Evolutionary conservation across 2,113 vertebrate genomes (phyloP).

Genomic region (Procavia capensis): DNA sequence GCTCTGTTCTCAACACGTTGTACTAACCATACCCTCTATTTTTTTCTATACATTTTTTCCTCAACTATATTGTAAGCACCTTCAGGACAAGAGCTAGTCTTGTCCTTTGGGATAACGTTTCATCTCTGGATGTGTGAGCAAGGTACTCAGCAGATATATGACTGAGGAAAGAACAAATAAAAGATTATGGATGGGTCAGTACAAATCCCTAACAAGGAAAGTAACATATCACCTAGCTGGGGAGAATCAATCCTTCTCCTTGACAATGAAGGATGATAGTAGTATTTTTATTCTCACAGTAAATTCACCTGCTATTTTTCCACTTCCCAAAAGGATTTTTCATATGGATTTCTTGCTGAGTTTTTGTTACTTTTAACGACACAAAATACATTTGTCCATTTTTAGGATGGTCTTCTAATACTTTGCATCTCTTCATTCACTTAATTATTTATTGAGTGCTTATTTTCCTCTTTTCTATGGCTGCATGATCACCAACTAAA

Average conservation of each 20-base stretch:
- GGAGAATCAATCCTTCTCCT: constrained; percentile 60
- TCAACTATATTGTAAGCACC: not conserved
- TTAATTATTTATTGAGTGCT: not conserved
- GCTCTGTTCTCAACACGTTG: not conserved
- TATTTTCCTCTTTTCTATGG: not conserved
- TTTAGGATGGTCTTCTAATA: not conserved
- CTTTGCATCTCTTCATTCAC: constrained; percentile 24
- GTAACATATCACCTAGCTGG: constrained; percentile 30
- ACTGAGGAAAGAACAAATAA: constrained; percentile 8
- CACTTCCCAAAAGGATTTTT: constrained; percentile 42
- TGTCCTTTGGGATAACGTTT: not conserved
- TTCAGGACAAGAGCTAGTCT: not conserved
- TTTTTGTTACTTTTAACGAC: constrained; percentile 5
- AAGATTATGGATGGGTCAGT: constrained; percentile 42
- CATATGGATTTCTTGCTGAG: constrained; percentile 17
- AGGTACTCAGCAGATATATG: not conserved
- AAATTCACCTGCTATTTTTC: constrained; percentile 45
- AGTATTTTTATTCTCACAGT: constrained; percentile 57
- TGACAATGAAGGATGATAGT: constrained; percentile 64
- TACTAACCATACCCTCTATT: not conserved
- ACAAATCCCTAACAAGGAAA: constrained; percentile 64
- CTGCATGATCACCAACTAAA: not conserved
- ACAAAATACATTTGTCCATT: not conserved
- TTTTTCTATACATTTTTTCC: not conserved
- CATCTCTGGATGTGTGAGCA: not conserved